Base-by-base conservation (phyloP, 2,113 vertebrate genomes). In the Trogon surrucura region DNA sequence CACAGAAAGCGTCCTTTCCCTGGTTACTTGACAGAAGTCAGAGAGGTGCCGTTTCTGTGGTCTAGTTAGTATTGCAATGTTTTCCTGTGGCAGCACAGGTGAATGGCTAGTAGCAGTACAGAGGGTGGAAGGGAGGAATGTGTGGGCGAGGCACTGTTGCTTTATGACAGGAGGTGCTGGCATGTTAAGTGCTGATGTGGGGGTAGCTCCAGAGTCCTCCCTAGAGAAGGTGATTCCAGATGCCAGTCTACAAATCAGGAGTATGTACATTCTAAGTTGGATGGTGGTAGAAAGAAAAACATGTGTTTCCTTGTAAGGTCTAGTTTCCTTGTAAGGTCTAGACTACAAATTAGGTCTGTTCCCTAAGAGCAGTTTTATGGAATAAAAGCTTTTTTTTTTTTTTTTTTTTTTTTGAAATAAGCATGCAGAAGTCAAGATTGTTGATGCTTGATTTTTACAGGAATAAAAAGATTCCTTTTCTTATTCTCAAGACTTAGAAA, bases 141-240 rank as follows among this genome's bases (percentile, higher is more conserved):
- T 0, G 7, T 27, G 16, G 50, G 12, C 0, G 2, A 53, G 44
- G 18, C 29, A 2, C 29, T 57, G 21, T 26, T 69, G 22, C 30
- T 54, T 36, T 60, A 2, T 60, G 48, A 8, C 23, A 27, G n/a
- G 36, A 58, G 15, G 22, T 80, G 21, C 29, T 75, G 61, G 21
- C 2, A 5, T 44, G 22, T 80, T 79, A 45, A 82, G 32, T 74
- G 20, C 22, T 70, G 47, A 5, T 50, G 8, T 71, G 65, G 10
- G 13, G 7, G 38, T 60, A 79, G 38, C 34, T 89, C 5, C 20
- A 51, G 61, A 16, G 45, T 71, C 22, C 5, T 47, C 16, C 81
- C 12, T 53, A 54, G 45, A 50, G 32, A 45, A 83, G 14, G 11
- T 25, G 45, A 12, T 85, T 95, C 10, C n/a, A 64, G 26, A 20